phyloP scores from a whole-genome alignment of 2,113 vertebrate species.

The zebrafish (Danio rerio) region GRCz12tu NC_133185.1:34792501-34793000 shows the following conservation, averaged over 20 bases:
- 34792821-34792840: background rate
- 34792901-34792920: background rate
- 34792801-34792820: background rate
- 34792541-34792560: constrained; percentile 9
- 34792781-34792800: background rate
- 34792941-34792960: background rate
- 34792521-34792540: background rate
- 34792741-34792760: background rate
- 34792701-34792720: background rate
- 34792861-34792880: background rate
- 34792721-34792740: background rate
- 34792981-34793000: background rate
- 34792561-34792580: background rate
- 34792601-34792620: background rate
- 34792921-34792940: background rate
- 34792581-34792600: background rate
- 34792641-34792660: constrained; percentile 3
- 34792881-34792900: background rate
- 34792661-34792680: background rate
- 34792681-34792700: background rate
- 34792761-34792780: background rate
- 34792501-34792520: constrained; percentile 9
- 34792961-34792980: background rate
- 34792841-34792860: background rate
- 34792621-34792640: background rate